phyloP scores from a whole-genome alignment of 2,113 vertebrate species.

The Eulemur rufifrons region DNA sequence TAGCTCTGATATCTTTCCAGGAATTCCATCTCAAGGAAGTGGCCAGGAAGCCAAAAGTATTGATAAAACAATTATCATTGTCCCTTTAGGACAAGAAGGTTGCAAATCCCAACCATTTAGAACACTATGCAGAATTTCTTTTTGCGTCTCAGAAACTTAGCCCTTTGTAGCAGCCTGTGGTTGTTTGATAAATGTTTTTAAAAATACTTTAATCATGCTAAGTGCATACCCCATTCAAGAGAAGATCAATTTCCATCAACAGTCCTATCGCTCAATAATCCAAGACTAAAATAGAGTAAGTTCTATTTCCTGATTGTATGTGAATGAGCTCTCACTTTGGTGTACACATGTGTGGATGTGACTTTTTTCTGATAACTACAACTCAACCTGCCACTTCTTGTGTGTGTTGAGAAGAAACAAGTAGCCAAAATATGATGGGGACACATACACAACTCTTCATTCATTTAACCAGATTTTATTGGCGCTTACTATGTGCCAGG shows the following conservation, averaged over 20 bases:
- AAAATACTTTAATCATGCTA: background rate
- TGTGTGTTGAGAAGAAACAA: background rate
- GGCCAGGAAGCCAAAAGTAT: background rate
- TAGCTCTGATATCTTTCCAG: background rate
- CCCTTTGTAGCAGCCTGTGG: background rate
- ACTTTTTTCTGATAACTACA: background rate
- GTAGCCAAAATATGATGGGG: background rate
- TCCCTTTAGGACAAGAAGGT: background rate
- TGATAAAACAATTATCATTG: background rate
- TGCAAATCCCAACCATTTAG: background rate
- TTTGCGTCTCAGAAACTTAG: background rate
- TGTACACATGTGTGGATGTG: background rate
- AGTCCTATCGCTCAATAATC: background rate
- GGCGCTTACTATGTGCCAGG: background rate
- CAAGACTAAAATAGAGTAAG: background rate
- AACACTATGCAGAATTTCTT: background rate
- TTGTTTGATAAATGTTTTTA: background rate
- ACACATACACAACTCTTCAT: background rate
- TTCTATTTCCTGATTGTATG: background rate
- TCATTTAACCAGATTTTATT: background rate
- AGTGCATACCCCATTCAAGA: background rate
- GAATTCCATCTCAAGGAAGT: background rate
- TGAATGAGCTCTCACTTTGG: background rate
- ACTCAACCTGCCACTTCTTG: background rate
- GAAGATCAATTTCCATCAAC: background rate